phyloP scores from a whole-genome alignment of 2,797 vertebrate species.

The Pipistrellus pipistrellus region DNA sequence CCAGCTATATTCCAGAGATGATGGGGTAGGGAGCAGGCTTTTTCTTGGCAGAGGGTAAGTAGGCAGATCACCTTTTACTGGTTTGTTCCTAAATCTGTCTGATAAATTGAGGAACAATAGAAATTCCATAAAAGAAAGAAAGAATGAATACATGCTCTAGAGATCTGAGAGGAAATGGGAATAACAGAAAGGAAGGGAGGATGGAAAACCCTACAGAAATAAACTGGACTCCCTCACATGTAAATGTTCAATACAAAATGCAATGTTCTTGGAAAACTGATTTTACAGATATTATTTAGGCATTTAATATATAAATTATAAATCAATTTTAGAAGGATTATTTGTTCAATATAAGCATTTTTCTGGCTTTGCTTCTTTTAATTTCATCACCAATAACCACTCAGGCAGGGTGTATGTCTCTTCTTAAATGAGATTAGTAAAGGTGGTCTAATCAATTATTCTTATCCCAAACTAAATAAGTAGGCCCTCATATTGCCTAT shows the following conservation, averaged over 20 bases:
- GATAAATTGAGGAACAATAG: background rate
- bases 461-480: slow-evolving; percentile 45
- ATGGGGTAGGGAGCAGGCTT: background rate
- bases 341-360: background rate
- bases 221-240: background rate
- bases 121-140: background rate
- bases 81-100: background rate
- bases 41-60: background rate
- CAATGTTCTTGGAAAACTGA: slow-evolving; percentile 21
- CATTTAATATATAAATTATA: slow-evolving; percentile 26
- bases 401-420: background rate
- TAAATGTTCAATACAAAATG: background rate
- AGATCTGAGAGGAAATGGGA: background rate
- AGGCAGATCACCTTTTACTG: background rate
- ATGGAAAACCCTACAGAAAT: background rate
- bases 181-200: background rate
- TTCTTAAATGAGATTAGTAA: slow-evolving; percentile 34
- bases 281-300: slow-evolving; percentile 12
- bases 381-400: background rate
- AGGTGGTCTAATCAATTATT: slow-evolving; percentile 22
- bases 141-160: background rate
- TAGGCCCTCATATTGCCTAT: background rate
- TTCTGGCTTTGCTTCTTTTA: background rate
- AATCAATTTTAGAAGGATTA: background rate
- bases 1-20: background rate